Base-by-base conservation (phyloP, 2,113 vertebrate genomes). In the Laterallus jamaicensis region DNA sequence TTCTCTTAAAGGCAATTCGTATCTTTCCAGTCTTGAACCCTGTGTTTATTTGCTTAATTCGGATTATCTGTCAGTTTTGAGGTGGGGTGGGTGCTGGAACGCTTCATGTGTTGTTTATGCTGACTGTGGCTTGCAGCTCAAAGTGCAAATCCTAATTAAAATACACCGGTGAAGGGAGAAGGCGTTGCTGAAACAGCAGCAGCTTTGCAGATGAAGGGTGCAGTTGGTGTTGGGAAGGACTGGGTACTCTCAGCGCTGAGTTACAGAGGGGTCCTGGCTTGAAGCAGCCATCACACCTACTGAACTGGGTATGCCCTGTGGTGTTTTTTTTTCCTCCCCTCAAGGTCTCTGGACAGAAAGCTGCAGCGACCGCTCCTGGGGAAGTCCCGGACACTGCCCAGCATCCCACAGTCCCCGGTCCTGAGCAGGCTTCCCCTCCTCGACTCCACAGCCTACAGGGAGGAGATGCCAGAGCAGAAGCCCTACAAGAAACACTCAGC, bases 321-420 rank as follows among this genome's bases (percentile, higher is more conserved):
- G 39, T 52, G 22, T 52, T 52, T 25, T 52, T 25, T 8, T 52
- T 52, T 59, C 95, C 44, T 86, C 82, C 49, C 28, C 67, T 11
- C 31, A 78, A 99, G 99, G 98, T 99, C 98, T 5, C 92, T 99
- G 95, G 99, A 99, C 95, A 98, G 98, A 54, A 98, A 98, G 90
- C 96, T 98, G 70, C 98, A 98, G 97, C 98, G 99, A 83, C 98
- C 99, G 2, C 90, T 98, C 26, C 97, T 99, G 96, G 98, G 98
- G 40, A 99, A 99, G 95, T 99, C 99, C 3, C 98, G 97, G 15
- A 99, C 99, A 0, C 98, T 99, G 83, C 99, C 99, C 96, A 99
- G 99, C 98, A 99, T 99, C 93, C 99, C 98, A 1, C 99, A 99
- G 98, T 99, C 99, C 6, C 99, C 99, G 0, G 98, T 98, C 1